These are phyloP conservation scores for Ceyx margarethae DNA, from an alignment of 2,113 vertebrate species.

Conservation along the genomic window DNA sequence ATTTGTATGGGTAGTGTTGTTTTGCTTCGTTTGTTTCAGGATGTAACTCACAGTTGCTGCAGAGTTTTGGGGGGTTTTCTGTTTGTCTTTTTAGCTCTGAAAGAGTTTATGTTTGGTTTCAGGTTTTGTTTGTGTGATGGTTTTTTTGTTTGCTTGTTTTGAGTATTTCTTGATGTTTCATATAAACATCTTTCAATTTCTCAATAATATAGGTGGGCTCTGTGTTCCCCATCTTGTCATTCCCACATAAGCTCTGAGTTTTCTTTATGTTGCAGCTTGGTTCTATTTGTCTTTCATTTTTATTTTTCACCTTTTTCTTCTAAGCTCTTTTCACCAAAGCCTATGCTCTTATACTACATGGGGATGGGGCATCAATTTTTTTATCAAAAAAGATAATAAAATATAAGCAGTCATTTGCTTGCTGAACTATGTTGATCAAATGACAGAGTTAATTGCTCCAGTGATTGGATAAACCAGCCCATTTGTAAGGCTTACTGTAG, in stretches of 20 bases:
- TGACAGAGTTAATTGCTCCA: not conserved
- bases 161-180: not conserved
- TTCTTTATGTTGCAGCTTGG: not conserved
- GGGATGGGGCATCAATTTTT: not conserved
- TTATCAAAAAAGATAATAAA: not conserved
- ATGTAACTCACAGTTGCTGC: not conserved
- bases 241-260: not conserved
- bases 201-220: not conserved
- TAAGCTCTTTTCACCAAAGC: not conserved
- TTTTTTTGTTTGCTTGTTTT: not conserved
- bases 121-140: too few relatives aligned
- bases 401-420: not conserved
- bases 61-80: not conserved
- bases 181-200: not conserved
- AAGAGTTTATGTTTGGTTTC: not conserved
- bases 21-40: not conserved
- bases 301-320: not conserved
- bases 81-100: not conserved
- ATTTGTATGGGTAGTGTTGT: not conserved
- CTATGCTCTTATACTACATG: not conserved
- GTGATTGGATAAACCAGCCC: not conserved
- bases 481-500: not conserved
- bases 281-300: not conserved
- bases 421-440: not conserved
- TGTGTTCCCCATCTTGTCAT: not conserved